These are phyloP conservation scores for Varecia variegata DNA, from an alignment of 2,797 vertebrate species.

Conservation along the genomic window DNA sequence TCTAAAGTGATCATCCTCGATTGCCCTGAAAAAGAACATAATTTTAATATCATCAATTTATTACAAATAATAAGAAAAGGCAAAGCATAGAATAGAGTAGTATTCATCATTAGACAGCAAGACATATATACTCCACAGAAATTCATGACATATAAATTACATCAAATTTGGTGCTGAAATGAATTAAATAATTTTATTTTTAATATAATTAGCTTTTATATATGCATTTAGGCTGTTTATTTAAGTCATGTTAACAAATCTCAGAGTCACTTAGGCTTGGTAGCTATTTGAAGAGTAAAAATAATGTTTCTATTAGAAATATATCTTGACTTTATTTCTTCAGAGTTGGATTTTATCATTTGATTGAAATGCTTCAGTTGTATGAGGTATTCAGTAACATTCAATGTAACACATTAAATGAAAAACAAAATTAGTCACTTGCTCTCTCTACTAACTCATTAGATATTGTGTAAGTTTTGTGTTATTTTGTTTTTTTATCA, in stretches of 20 bases:
- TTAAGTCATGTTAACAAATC: background rate
- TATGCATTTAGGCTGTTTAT: background rate
- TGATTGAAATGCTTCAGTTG: background rate
- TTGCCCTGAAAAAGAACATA: background rate
- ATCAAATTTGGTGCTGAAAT: background rate
- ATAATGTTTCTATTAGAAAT: background rate
- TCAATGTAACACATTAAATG: background rate
- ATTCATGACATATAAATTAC: background rate
- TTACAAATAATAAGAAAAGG: background rate
- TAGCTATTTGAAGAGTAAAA: conserved; percentile 6
- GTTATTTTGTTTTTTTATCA: background rate
- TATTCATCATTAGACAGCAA: background rate
- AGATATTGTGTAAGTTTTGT: background rate
- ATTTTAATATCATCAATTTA: background rate
- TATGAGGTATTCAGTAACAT: background rate
- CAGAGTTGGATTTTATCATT: background rate
- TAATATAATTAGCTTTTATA: background rate
- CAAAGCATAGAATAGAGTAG: background rate
- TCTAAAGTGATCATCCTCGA: background rate
- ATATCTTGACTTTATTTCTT: background rate
- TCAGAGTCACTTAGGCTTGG: background rate
- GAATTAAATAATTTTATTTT: background rate
- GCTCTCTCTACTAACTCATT: background rate
- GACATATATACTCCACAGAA: background rate
- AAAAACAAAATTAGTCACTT: background rate